A percentile compares a stretch with the other conserved stretches of the same genome.
phyloP scores from a whole-genome alignment of 2,888 invertebrate species.

The Hydrotaea diabolus region DNA sequence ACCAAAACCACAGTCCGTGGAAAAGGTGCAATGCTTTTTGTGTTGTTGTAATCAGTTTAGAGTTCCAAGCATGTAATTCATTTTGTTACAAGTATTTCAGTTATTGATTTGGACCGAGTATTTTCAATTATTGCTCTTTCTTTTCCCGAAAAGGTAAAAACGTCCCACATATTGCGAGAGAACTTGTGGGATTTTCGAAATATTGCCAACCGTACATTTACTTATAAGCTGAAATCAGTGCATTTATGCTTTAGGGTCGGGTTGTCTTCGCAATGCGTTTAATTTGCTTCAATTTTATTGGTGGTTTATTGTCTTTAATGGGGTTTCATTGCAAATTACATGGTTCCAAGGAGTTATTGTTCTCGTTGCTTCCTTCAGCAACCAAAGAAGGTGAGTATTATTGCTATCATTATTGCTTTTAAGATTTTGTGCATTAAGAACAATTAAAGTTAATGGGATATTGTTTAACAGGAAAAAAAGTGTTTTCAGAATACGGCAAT shows the following conservation, averaged over 20 bases:
- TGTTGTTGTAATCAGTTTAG: background rate
- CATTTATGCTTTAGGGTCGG: no score
- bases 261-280: background rate
- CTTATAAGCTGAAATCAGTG: background rate
- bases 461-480: background rate
- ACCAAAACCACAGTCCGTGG: no score
- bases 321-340: slow-evolving; percentile 29
- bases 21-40: background rate
- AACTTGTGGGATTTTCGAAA: background rate
- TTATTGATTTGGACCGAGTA: background rate
- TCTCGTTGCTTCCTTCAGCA: background rate
- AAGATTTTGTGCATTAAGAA: background rate
- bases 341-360: background rate
- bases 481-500: background rate
- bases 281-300: slow-evolving; percentile 18
- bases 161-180: background rate
- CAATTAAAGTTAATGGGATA: background rate
- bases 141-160: background rate
- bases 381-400: background rate
- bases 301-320: slow-evolving; percentile 25
- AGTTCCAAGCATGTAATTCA: background rate
- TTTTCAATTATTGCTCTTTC: background rate
- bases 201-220: background rate
- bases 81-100: background rate
- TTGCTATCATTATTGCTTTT: background rate